Conservation (phyloP, 2,113 vertebrate genomes). For the Tonatia bakeri region DNA sequence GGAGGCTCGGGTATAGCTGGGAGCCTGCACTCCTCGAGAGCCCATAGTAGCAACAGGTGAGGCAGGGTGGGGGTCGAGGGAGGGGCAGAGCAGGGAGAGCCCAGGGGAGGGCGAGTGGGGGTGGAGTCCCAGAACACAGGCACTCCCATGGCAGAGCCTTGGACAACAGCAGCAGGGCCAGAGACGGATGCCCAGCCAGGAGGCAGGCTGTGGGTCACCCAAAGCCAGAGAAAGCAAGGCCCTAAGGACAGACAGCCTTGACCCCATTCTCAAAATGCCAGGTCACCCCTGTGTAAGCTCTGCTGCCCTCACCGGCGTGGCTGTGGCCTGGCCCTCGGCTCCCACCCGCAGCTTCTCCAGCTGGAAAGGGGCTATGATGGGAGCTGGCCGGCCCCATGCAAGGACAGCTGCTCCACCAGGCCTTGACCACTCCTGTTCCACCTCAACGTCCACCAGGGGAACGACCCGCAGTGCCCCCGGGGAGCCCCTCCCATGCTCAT, state of each 20-base stretch:
- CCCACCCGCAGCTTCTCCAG: background rate
- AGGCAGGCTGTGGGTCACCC: background rate
- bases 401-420: background rate
- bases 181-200: too few relatives aligned
- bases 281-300: background rate
- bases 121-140: too few relatives aligned
- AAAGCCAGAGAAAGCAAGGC: background rate
- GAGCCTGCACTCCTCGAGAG: background rate
- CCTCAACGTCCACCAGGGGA: background rate
- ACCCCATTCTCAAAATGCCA: background rate
- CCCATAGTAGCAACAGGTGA: background rate
- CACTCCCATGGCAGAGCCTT: too few relatives aligned
- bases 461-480: background rate
- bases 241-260: background rate
- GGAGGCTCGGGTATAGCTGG: background rate
- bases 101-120: too few relatives aligned
- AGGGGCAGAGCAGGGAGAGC: background rate
- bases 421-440: too few relatives aligned
- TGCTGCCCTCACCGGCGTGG: background rate
- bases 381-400: accelerated
- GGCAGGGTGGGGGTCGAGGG: background rate
- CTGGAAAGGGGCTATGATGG: background rate
- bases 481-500: background rate
- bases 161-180: background rate
- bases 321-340: background rate